Evolutionary conservation across 2,113 vertebrate genomes (phyloP), one percentile per base, ranked within the genome.

Genomic region (Tonatia bakeri): DNA sequence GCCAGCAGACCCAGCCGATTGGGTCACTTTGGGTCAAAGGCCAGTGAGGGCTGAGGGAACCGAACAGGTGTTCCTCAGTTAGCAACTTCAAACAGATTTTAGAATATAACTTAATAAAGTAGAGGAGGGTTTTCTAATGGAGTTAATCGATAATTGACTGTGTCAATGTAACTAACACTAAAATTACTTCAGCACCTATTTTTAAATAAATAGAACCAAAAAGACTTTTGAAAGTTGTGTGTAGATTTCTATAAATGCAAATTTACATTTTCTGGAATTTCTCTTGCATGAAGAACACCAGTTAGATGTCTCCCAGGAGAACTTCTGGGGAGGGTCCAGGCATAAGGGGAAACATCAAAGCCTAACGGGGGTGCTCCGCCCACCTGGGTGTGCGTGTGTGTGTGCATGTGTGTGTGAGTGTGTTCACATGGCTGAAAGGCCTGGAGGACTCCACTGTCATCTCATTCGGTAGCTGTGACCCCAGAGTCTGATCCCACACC

Each of bases 1-100:
- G 13, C 31, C 0, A 2, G 52, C 36, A 84, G n/a, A 14, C 19
- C 36, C 28, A 4, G 8, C 31, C 0, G 0, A 4, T 4, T 7
- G 26, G 90, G 26, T 38, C 36, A 31, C 54, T 54, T 67, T 22
- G 28, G 8, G 65, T 73, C 26, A n/a, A 43, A 94, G 47, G 33
- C 47, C 75, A 81, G 0, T 5, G 38, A 75, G 56, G 40, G 47
- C 86, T 36, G 24, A 54, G 40, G 31, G 28, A 0, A 11, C 26
- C 16, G 5, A 22, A 11, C 13, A 3, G 16, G 0, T 15, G 36
- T 31, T 22, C 61, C 59, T 28, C n/a, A 28, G n/a, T 28, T 6
- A 43, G 28, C 4, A 2, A 5, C 38, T 7, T 20, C 8, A 6
- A 24, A 26, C 13, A 7, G 73, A 15, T 11, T 87, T 69, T 15